A percentile compares a stretch with the other conserved stretches of the same genome.
These are phyloP conservation scores for Bos taurus DNA, from an alignment of 2,113 vertebrate species.

Conservation along the genomic window ARS-UCD2.0 NC_037344.1:53739501-53740000, in stretches of 20 bases:
- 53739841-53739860: background rate
- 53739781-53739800: background rate
- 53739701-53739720: constrained; percentile 7
- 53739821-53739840: background rate
- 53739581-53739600: background rate
- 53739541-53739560: background rate
- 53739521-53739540: background rate
- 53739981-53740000: background rate
- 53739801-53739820: background rate
- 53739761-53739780: background rate
- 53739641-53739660: background rate
- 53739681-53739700: background rate
- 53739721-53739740: constrained; percentile 2
- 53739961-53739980: background rate
- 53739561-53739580: background rate
- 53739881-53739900: background rate
- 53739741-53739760: background rate
- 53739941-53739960: background rate
- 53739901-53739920: background rate
- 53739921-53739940: background rate
- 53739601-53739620: background rate
- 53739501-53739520: no score
- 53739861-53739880: background rate
- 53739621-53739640: background rate
- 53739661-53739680: background rate